Evolutionary conservation across 1,140 invertebrate species (phyloP).

Genomic region (Drosophila ananassae): DNA sequence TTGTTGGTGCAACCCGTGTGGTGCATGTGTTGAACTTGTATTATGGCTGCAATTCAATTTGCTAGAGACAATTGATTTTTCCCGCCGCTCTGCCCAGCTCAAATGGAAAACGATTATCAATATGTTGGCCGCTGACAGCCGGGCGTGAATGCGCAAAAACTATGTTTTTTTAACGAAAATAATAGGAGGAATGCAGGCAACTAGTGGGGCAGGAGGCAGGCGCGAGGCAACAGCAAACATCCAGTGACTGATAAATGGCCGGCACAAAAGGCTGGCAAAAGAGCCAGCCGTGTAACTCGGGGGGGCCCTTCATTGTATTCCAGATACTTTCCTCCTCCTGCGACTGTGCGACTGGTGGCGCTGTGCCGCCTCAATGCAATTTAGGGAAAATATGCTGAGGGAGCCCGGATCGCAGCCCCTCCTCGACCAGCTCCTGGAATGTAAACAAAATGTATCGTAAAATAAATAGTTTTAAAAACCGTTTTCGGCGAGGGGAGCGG

Average conservation of each 20-base stretch:
- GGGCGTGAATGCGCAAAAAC: conserved; percentile 64
- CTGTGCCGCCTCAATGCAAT: conserved; percentile 61
- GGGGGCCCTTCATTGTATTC: conserved; percentile 62
- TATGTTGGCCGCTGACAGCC: conserved; percentile 64
- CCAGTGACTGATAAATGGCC: conserved; percentile 71
- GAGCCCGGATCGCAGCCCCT: conserved; percentile 12
- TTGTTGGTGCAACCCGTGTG: not conserved
- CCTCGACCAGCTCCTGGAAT: conserved; percentile 16
- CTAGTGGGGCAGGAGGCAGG: conserved; percentile 3
- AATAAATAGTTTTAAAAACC: conserved; percentile 74
- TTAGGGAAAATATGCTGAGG: conserved; percentile 63
- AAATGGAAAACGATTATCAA: conserved; percentile 79
- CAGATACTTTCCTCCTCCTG: conserved; percentile 26
- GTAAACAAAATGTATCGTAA: conserved; percentile 71
- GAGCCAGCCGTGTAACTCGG: conserved; percentile 29
- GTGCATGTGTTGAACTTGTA: conserved; percentile 5
- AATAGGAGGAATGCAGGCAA: conserved; percentile 27
- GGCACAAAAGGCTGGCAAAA: conserved; percentile 37
- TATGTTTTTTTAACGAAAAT: conserved; percentile 17
- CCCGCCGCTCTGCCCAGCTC: conserved; percentile 8
- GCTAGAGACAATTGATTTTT: conserved; percentile 71
- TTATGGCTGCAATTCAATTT: conserved; percentile 66
- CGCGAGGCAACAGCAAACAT: conserved; percentile 37
- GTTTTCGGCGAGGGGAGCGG: conserved; percentile 29
- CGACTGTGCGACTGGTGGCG: conserved; percentile 10